These are phyloP conservation scores for Rousettus madagascariensis DNA, from an alignment of 2,797 vertebrate species.

Conservation along the genomic window DNA sequence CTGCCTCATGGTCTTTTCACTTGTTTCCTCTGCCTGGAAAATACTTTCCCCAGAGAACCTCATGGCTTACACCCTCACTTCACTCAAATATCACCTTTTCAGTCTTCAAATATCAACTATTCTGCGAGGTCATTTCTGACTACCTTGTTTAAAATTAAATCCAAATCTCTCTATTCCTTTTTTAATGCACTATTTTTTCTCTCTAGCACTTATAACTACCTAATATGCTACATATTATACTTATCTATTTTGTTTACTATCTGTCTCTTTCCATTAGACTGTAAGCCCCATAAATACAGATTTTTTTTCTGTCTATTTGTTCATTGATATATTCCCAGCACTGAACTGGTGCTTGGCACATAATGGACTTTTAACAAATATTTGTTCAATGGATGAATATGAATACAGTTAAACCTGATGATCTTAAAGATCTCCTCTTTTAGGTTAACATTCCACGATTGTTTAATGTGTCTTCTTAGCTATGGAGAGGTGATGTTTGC, in stretches of 20 bases:
- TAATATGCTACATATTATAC: background rate
- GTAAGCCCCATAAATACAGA: background rate
- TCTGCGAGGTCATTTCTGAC: background rate
- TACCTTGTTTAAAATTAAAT: background rate
- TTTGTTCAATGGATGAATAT: background rate
- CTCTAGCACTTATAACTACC: background rate
- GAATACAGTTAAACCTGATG: background rate
- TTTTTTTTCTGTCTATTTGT: background rate
- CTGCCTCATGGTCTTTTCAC: background rate
- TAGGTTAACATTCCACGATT: background rate
- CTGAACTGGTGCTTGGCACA: background rate
- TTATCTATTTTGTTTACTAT: background rate
- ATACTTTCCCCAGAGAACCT: background rate
- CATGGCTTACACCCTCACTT: background rate
- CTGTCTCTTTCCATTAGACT: conserved; percentile 18
- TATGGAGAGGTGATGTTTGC: background rate
- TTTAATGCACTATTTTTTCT: background rate
- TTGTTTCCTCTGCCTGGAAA: background rate
- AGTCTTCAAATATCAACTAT: background rate
- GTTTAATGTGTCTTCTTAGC: background rate
- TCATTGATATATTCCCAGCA: background rate
- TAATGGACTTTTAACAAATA: background rate
- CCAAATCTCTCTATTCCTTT: background rate
- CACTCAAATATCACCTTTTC: background rate
- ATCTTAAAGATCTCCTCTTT: background rate